Percentiles rank a stretch among this genome's conserved stretches.
These are phyloP conservation scores for Ciconia stormi DNA, from an alignment of 2,113 vertebrate species.

Conservation along the genomic window DNA sequence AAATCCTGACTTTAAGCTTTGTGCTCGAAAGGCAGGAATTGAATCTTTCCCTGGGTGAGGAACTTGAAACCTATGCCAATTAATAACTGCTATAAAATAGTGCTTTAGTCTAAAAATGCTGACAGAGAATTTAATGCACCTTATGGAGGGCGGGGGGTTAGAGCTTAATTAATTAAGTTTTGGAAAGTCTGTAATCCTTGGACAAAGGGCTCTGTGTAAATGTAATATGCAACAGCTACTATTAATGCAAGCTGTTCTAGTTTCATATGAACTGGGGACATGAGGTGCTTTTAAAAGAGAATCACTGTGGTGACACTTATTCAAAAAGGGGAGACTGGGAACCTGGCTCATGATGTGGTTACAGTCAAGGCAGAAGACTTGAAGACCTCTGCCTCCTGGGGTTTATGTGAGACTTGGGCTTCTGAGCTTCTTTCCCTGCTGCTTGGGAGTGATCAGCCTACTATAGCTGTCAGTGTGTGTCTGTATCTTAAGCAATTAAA, in stretches of 20 bases:
- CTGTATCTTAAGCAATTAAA: not conserved
- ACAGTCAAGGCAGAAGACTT: not conserved
- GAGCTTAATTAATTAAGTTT: constrained; percentile 56
- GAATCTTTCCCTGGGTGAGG: constrained; percentile 7
- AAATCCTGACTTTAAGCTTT: not conserved
- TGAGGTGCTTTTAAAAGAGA: not conserved
- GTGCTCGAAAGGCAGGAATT: not conserved
- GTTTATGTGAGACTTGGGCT: not conserved
- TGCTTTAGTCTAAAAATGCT: constrained; percentile 24
- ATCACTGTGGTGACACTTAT: not conserved
- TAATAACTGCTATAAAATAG: constrained; percentile 37
- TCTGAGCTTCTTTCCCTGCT: not conserved
- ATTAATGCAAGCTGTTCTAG: not conserved
- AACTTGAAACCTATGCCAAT: not conserved
- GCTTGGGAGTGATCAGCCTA: not conserved
- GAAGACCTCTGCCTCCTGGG: not conserved
- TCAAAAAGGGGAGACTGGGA: not conserved
- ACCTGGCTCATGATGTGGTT: rapidly evolving
- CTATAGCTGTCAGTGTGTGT: not conserved
- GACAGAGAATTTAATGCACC: not conserved
- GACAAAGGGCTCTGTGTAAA: not conserved
- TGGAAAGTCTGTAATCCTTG: constrained; percentile 13
- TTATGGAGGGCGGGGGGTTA: not conserved
- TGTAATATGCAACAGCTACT: not conserved
- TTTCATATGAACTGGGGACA: not conserved